These are phyloP conservation scores for Enteromius radiatus DNA, from an alignment of 2,797 vertebrate species.

Conservation along the genomic window DNA sequence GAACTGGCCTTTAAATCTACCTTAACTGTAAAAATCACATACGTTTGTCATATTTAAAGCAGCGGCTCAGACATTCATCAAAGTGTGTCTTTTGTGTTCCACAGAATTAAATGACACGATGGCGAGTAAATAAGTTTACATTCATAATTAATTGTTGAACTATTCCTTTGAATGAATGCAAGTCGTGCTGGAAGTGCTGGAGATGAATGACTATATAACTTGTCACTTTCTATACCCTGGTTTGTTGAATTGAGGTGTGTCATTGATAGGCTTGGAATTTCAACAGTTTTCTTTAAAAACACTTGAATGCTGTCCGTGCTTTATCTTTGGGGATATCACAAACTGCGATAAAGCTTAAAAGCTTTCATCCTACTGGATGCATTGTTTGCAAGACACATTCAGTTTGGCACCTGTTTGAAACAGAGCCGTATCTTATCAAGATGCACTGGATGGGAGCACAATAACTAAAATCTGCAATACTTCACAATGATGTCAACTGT, in stretches of 20 bases:
- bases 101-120: slow-evolving; percentile 8
- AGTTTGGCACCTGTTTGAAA: background rate
- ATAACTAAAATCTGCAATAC: background rate
- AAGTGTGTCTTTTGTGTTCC: background rate
- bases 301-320: slow-evolving; percentile 2
- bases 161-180: slow-evolving; percentile 2
- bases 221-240: background rate
- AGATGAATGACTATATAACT: slow-evolving; percentile 14
- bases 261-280: slow-evolving; percentile 25
- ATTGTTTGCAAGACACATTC: slow-evolving; percentile 18
- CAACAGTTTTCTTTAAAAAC: slow-evolving; percentile 23
- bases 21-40: background rate
- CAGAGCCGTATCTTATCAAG: background rate
- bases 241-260: slow-evolving; percentile 18
- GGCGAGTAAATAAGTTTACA: slow-evolving; percentile 9
- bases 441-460: background rate
- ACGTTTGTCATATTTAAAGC: background rate
- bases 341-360: slow-evolving; percentile 24
- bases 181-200: background rate
- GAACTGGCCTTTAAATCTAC: background rate
- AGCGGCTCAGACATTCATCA: background rate
- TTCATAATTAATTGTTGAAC: background rate
- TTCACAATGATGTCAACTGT: background rate
- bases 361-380: slow-evolving; percentile 1
- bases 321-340: slow-evolving; percentile 32